These are phyloP conservation scores for Griposia aprilina DNA, from an alignment of 2,888 invertebrate genomes.

Conservation along the genomic window DNA sequence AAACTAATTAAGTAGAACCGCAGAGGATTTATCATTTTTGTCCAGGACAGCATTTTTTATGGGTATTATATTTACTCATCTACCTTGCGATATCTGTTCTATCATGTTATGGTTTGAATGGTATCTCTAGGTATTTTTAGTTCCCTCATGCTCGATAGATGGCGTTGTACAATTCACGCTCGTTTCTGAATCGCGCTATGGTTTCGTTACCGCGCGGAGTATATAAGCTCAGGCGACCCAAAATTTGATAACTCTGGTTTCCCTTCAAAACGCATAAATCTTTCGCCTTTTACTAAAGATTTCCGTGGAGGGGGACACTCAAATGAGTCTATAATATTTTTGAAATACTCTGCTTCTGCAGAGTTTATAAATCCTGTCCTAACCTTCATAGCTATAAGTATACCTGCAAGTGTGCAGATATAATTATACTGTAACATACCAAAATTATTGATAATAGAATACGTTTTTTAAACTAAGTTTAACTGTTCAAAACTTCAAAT, in stretches of 20 bases:
- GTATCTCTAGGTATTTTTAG: neutral
- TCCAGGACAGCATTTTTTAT: neutral
- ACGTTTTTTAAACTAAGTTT: no score
- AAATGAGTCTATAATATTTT: constrained; percentile 90
- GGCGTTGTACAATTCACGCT: constrained; percentile 30
- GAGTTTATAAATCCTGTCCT: no score
- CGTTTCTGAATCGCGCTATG: constrained; percentile 45
- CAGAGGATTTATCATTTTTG: no score
- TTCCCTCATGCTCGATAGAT: constrained; percentile 30
- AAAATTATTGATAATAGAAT: no score
- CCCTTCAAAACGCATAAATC: constrained; percentile 93
- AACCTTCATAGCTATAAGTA: no score
- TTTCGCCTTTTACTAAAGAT: constrained; percentile 95
- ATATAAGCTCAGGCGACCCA: neutral
- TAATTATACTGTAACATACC: no score
- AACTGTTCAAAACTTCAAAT: no score
- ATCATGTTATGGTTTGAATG: no score
- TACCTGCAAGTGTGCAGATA: no score
- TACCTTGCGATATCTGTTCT: neutral
- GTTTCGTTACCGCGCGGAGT: constrained; percentile 32
- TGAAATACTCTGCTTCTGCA: no score
- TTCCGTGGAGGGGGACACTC: constrained; percentile 94
- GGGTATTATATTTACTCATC: neutral
- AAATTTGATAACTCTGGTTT: constrained; percentile 79
- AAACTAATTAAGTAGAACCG: neutral